phyloP scores from a whole-genome alignment of 2,888 invertebrate species.

The Mechanitis mazaeus region DNA sequence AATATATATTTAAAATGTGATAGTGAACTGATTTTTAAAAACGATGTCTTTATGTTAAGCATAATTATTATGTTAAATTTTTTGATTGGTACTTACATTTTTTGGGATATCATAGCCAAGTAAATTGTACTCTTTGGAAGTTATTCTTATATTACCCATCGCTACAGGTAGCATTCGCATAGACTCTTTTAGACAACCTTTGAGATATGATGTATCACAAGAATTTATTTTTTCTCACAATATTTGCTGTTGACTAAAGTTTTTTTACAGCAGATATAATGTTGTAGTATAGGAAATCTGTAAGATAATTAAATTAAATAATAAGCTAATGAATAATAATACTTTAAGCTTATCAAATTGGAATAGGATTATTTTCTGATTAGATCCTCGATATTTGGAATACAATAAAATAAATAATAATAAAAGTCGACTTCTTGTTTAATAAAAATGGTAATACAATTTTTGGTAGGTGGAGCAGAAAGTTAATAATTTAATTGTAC shows the following conservation, averaged over 20 bases:
- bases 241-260: constrained; percentile 78
- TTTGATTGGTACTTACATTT: constrained; percentile 54
- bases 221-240: constrained; percentile 74
- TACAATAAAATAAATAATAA: too few relatives aligned
- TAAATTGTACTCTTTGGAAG: constrained; percentile 74
- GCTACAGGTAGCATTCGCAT: constrained; percentile 78
- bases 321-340: background rate
- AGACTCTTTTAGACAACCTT: constrained; percentile 83
- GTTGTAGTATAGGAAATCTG: constrained; percentile 77
- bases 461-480: too few relatives aligned
- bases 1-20: background rate
- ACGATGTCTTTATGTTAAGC: too few relatives aligned
- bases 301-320: constrained; percentile 18
- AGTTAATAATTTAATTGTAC: too few relatives aligned
- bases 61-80: background rate
- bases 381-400: too few relatives aligned
- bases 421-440: too few relatives aligned
- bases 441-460: too few relatives aligned
- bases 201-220: constrained; percentile 75
- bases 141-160: constrained; percentile 73
- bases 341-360: background rate
- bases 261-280: constrained; percentile 78
- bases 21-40: too few relatives aligned
- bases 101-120: constrained; percentile 79
- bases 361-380: too few relatives aligned